These are phyloP conservation scores for Drosophila truncata DNA, from an alignment of 1,140 invertebrate species.

Conservation along the genomic window DNA sequence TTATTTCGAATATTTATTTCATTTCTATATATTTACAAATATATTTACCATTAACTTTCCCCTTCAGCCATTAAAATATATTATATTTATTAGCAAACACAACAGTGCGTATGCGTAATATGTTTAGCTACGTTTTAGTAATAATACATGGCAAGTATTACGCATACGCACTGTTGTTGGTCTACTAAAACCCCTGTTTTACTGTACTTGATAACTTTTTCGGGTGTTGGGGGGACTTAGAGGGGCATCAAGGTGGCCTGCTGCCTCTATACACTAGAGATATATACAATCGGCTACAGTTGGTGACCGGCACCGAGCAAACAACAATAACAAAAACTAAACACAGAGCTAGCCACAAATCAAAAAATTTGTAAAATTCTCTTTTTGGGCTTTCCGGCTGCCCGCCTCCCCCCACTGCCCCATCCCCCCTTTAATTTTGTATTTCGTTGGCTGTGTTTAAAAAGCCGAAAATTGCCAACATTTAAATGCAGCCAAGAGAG, in stretches of 20 bases:
- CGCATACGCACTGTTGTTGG: slow-evolving; percentile 11
- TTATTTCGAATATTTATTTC: too few species aligned
- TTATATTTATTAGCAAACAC: too few species aligned
- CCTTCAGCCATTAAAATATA: too few species aligned
- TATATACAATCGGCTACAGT: slow-evolving; percentile 36
- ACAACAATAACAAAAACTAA: slow-evolving; percentile 22
- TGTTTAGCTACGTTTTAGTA: too few species aligned
- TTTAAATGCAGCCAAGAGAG: slow-evolving; percentile 49
- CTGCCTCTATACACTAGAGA: slow-evolving; percentile 19
- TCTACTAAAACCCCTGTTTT: neutral
- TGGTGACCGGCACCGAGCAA: slow-evolving; percentile 52
- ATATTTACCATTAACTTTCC: too few species aligned
- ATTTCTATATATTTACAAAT: too few species aligned
- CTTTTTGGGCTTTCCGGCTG: slow-evolving; percentile 8
- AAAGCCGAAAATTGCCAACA: slow-evolving; percentile 53
- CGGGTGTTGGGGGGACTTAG: too few species aligned
- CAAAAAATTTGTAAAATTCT: slow-evolving; percentile 58
- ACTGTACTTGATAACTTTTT: slow-evolving; percentile 10
- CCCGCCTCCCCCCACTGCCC: neutral
- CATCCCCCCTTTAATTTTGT: slow-evolving; percentile 18
- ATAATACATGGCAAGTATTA: slow-evolving; percentile 1
- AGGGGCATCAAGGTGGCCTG: neutral
- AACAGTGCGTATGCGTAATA: too few species aligned
- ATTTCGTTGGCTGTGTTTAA: slow-evolving; percentile 36
- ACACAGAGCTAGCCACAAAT: slow-evolving; percentile 41